phyloP scores from a whole-genome alignment of 2,888 invertebrate genomes.

The Epinotia demarniana region DNA sequence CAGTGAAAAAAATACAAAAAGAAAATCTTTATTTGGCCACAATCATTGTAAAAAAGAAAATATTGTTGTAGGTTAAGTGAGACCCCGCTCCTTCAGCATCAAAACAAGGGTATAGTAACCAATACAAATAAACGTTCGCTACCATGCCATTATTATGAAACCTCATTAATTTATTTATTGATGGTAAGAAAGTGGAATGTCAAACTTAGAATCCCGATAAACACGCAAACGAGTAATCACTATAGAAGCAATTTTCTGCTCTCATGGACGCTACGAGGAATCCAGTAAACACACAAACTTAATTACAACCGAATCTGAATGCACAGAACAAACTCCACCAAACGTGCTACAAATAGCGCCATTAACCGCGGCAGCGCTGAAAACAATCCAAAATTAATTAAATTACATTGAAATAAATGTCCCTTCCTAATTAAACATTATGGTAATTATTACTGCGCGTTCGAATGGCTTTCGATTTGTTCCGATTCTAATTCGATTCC shows the following conservation, averaged over 20 bases:
- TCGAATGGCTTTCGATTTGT: conserved; percentile 40
- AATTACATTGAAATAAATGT: conserved; percentile 43
- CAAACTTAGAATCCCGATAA: background rate
- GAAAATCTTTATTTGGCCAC: no score
- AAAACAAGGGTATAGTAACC: no score
- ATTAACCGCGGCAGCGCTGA: background rate
- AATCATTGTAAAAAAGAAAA: no score
- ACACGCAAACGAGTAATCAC: background rate
- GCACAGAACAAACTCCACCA: conserved; percentile 7
- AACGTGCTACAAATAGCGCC: conserved; percentile 11
- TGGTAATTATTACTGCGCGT: conserved; percentile 39
- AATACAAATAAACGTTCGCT: no score
- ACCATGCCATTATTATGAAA: no score
- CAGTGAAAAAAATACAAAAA: no score
- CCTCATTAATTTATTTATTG: background rate
- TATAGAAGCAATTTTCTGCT: background rate
- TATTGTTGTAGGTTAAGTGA: no score
- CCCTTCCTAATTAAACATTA: conserved; percentile 42
- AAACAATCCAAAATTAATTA: conserved; percentile 44
- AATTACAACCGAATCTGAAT: conserved; percentile 13
- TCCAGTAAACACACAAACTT: conserved; percentile 1
- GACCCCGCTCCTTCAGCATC: no score
- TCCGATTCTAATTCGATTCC: conserved; percentile 40
- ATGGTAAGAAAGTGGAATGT: background rate
- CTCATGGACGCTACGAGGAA: background rate